phyloP scores from a whole-genome alignment of 2,888 invertebrate genomes.

The Cephonodes hylas region DNA sequence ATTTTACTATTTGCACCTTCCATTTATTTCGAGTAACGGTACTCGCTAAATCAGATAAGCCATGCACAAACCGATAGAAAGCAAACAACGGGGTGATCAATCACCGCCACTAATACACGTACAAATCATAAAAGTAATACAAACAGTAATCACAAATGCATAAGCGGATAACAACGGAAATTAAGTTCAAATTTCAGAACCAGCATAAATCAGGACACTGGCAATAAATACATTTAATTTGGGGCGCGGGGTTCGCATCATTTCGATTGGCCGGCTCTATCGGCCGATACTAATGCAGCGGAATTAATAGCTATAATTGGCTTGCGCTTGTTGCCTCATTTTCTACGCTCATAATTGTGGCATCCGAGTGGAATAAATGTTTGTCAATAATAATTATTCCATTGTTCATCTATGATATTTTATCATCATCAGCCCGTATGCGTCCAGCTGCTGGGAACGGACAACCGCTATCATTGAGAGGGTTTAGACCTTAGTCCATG shows the following conservation, averaged over 20 bases:
- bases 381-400: neutral
- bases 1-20: no score
- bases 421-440: neutral
- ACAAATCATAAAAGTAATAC: neutral
- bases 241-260: constrained; percentile 49
- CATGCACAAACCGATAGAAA: no score
- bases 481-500: no score
- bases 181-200: neutral
- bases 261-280: constrained; percentile 46
- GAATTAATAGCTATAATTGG: constrained; percentile 44
- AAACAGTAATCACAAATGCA: neutral
- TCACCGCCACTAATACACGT: neutral
- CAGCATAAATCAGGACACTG: neutral
- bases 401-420: neutral
- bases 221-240: constrained; percentile 62
- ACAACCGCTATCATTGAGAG: no score
- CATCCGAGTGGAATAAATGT: neutral
- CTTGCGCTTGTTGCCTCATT: constrained; percentile 22
- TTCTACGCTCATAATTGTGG: neutral
- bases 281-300: constrained; percentile 46
- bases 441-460: no score
- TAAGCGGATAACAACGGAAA: neutral
- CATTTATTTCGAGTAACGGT: no score
- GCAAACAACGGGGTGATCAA: no score
- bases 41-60: no score